Evolutionary conservation across 2,113 vertebrate genomes (phyloP).

Genomic region (Pica pica): DNA sequence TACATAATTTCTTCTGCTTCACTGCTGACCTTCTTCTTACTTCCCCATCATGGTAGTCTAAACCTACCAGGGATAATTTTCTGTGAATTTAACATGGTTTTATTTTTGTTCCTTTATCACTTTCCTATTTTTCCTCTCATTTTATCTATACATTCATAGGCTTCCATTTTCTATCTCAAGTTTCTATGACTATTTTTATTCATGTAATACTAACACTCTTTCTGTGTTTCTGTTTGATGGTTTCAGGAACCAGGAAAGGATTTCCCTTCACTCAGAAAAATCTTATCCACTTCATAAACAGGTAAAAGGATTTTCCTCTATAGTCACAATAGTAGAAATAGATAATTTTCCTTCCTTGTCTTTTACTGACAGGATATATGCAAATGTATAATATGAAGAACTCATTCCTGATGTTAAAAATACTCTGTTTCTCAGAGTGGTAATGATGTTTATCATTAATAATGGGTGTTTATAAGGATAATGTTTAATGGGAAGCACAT

Average conservation of each 20-base stretch:
- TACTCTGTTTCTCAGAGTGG: not conserved
- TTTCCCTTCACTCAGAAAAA: not conserved
- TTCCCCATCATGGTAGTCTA: not conserved
- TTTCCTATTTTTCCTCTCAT: not conserved
- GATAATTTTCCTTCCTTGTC: not conserved
- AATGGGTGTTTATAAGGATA: not conserved
- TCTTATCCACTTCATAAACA: not conserved
- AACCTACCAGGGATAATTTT: not conserved
- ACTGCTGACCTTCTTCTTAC: not conserved
- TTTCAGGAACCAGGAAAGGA: not conserved
- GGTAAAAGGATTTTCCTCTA: not conserved
- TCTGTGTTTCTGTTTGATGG: not conserved
- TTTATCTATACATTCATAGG: not conserved
- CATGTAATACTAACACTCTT: accelerated
- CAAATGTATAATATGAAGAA: not conserved
- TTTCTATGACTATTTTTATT: not conserved
- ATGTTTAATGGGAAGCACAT: not conserved
- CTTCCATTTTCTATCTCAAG: not conserved
- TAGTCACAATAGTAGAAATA: not conserved
- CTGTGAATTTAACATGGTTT: not conserved
- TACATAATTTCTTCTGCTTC: not conserved
- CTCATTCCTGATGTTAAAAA: not conserved
- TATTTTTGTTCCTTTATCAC: not conserved
- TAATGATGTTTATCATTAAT: too few relatives aligned
- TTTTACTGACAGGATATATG: not conserved